Base-by-base conservation (phyloP, 2,113 vertebrate genomes). In the Psettodes erumei region DNA sequence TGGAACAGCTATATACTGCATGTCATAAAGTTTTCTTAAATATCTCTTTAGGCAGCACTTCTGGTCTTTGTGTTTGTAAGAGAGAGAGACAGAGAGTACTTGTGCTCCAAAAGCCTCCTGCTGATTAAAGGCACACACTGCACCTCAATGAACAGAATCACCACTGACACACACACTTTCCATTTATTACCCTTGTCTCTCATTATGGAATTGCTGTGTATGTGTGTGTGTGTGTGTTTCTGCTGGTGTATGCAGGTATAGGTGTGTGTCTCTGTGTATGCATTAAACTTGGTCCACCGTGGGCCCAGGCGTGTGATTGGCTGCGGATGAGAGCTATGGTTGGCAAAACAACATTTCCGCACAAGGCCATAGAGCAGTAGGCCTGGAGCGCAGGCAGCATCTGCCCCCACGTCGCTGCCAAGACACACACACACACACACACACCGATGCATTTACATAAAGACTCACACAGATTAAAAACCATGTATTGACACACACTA, bases 311-410 rank as follows among this genome's bases (percentile, higher is more conserved):
- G 43, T 78, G 79, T 75, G 89, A 93, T 93, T 92, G 91, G 91
- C 88, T 75, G 86, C 21, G 83, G 88, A 93, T 90, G 85, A 90
- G 88, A 88, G 85, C 83, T 86, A 73, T 75, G 85, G 88, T 82
- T 93, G 91, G 91, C 91, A 90, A 86, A 43, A 77, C 71, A 82
- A 87, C 89, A 78, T 92, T 91, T 93, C 91, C 91, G 89, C 89
- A 91, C 89, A 92, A 91, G 87, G 89, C 87, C 86, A 86, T 90
- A 93, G 90, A 93, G 89, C 90, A 90, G 87, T 86, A 71, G 88
- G 90, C 89, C 90, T 79, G 90, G 85, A 91, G 91, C 82, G 86
- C 86, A 70, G 83, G 86, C 91, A 88, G 91, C 91, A 93, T 93
- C 91, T 93, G 91, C 88, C 90, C 83, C 85, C 86, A 37, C 19